Base-by-base conservation (phyloP, 1,140 invertebrate genomes). In the Lepidotrigona ventralis region DNA sequence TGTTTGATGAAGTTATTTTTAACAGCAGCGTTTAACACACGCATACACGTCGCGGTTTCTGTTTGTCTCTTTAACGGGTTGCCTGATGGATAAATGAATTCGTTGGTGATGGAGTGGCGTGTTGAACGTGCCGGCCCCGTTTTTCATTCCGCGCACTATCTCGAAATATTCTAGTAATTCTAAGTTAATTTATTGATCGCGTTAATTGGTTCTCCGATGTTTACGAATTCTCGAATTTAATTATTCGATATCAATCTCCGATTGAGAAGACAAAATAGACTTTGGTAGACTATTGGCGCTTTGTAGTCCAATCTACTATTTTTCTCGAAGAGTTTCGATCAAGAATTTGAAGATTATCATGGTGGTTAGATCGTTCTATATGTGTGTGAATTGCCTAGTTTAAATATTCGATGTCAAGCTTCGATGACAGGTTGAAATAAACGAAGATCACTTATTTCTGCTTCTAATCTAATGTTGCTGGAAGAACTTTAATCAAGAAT, bases 1-100 rank as follows among this genome's bases (percentile, higher is more conserved):
- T 54, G 8, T 69, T 71, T 39, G 79, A 81, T 29, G 23, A n/a
- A 56, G 80, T 81, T 46, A 23, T 56, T 51, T 76, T 51, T 58
- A 58, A 58, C 56, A 21, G 64, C 0, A 14, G 12, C 17, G 54
- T 23, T 73, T 26, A 46, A 63, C 69, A 46, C 46, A n/a, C 21
- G 26, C 9, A 19, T 39, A 53, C 21, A 51, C 58, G 23, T n/a
- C 15, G 56, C 9, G 56, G 8, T 63, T 63, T 75, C 17, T 21
- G 51, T 72, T 72, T 29, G 51, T 29, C 71, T 72, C 5, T 51
- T 73, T 51, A 73, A 54, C 26, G 51, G n/a, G 26, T 58, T 29
- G 51, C 21, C 14, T 0, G 58, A n/a, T 26, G 46, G 46, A 70
- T 68, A 60, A 64, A 66, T 74, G n/a, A 54, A 81, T 81, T 66